These are phyloP conservation scores for Eurytoma adleriae DNA, from an alignment of 2,888 invertebrate species.

Conservation along the genomic window DNA sequence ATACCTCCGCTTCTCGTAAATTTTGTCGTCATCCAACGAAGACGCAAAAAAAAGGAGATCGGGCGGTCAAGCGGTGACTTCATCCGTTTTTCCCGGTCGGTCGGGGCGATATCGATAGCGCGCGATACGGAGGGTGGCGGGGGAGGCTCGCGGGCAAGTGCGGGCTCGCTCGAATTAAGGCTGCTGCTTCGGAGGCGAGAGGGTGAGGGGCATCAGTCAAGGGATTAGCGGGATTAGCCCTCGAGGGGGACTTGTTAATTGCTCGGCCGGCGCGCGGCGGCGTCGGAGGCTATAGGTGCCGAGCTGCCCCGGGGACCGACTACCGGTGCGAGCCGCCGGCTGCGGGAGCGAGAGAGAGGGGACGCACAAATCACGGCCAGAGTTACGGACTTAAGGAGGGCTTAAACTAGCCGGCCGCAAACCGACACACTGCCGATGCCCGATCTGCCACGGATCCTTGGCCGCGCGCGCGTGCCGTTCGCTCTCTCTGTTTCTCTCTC, in stretches of 20 bases:
- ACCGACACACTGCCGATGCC: conserved; percentile 32
- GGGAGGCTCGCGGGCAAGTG: not conserved
- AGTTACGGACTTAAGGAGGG: conserved; percentile 75
- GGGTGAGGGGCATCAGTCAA: conserved; percentile 74
- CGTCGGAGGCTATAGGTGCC: not conserved
- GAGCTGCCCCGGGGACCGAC: conserved; percentile 55
- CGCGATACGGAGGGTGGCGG: not conserved
- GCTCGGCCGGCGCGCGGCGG: conserved; percentile 65
- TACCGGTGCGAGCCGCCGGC: conserved; percentile 9
- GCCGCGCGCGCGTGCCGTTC: conserved; percentile 1
- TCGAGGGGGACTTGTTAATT: conserved; percentile 76
- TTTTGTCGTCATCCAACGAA: not conserved
- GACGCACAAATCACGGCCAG: conserved; percentile 73
- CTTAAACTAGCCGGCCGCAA: conserved; percentile 62
- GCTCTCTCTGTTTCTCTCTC: too few species aligned
- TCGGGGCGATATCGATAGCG: not conserved
- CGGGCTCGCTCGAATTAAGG: conserved; percentile 37
- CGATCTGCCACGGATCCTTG: not conserved
- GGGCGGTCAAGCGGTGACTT: not conserved
- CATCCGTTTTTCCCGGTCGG: not conserved
- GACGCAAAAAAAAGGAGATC: not conserved
- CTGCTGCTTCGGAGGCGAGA: conserved; percentile 5
- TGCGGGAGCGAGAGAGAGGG: conserved; percentile 12
- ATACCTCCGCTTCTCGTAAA: not conserved
- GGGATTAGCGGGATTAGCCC: conserved; percentile 76